These are phyloP conservation scores for Podarcis raffonei DNA, from an alignment of 2,113 vertebrate genomes.

Conservation along the genomic window DNA sequence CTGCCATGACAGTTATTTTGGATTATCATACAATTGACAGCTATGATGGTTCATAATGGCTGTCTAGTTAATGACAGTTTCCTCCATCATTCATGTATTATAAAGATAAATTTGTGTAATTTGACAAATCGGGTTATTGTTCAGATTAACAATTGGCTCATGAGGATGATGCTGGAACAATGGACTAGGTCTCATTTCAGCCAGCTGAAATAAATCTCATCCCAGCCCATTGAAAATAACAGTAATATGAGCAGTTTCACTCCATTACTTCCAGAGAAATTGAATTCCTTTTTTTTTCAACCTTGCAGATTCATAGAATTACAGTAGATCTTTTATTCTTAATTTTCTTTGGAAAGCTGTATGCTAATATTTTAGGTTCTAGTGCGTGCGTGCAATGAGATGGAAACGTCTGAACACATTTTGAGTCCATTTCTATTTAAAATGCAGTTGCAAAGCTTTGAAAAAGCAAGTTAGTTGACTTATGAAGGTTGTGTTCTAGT, in stretches of 20 bases:
- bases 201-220: not conserved
- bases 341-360: not conserved
- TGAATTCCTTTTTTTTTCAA: constrained; percentile 28
- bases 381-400: not conserved
- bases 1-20: constrained; percentile 16
- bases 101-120: constrained; percentile 34
- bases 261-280: not conserved
- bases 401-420: not conserved
- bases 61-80: constrained; percentile 3
- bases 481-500: constrained; percentile 34
- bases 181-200: not conserved
- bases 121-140: constrained; percentile 14
- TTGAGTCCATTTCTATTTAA: constrained; percentile 23
- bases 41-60: constrained; percentile 16
- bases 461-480: constrained; percentile 33
- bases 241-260: not conserved
- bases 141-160: not conserved
- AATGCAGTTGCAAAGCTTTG: constrained; percentile 27
- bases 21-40: constrained; percentile 17
- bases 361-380: not conserved
- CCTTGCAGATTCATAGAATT: not conserved
- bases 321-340: not conserved
- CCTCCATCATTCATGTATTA: constrained; percentile 9
- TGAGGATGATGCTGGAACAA: not conserved
- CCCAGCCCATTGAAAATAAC: not conserved